These are phyloP conservation scores for Drosophila neotestacea DNA, from an alignment of 2,888 invertebrate species.

Conservation along the genomic window DNA sequence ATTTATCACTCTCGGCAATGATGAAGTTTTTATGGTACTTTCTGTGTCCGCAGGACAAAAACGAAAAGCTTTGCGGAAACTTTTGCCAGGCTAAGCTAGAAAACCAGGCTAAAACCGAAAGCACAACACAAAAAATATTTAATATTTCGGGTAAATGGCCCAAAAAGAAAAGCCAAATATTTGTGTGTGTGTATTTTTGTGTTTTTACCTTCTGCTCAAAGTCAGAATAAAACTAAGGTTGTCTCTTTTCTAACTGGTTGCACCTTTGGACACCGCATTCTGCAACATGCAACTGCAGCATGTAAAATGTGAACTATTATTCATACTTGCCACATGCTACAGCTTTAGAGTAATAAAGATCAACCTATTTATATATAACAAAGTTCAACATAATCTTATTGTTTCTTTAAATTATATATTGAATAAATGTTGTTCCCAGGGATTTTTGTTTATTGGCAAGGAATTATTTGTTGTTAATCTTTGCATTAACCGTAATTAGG, in stretches of 20 bases:
- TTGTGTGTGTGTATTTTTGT: not conserved
- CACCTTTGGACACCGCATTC: not conserved
- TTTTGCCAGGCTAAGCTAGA: not conserved
- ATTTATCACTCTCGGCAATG: slow-evolving; percentile 46
- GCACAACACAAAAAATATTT: slow-evolving; percentile 46
- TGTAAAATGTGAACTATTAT: not conserved
- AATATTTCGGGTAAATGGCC: slow-evolving; percentile 47
- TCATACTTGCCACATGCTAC: no score
- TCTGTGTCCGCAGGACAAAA: not conserved
- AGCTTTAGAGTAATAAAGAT: no score
- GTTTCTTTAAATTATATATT: no score
- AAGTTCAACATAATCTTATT: no score
- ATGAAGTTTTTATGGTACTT: slow-evolving; percentile 31
- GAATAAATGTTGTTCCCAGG: no score
- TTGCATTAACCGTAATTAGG: no score
- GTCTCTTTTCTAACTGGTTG: not conserved
- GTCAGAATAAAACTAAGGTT: not conserved
- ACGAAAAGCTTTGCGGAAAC: not conserved
- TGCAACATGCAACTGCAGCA: not conserved
- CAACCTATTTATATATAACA: no score
- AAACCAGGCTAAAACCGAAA: slow-evolving; percentile 3
- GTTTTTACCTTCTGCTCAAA: not conserved
- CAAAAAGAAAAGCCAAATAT: not conserved
- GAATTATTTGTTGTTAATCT: no score
- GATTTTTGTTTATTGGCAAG: no score